Evolutionary conservation across 2,888 invertebrate species (phyloP), one percentile per base, ranked within the genome.

Genomic region (Metellina segmentata): DNA sequence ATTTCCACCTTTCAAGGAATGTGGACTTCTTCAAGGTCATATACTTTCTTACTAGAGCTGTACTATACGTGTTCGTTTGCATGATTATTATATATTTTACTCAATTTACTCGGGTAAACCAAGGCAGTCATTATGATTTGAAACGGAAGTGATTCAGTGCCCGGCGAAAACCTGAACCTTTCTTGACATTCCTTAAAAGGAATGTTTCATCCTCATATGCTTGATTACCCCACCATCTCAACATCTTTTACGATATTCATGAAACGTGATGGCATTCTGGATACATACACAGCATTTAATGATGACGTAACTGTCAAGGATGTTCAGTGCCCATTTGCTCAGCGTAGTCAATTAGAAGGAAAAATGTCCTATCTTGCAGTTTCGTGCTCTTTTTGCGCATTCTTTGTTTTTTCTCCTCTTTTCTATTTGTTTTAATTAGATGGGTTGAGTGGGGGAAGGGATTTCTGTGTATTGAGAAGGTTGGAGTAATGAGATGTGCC

Each of bases 391-490:
- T 77, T 85, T 61, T 16, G 20, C 1, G 53, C 53, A 85, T 78
- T 70, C 70, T 34, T 48, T n/a, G 8, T 77, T 78, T 85, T n/a
- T 77, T 75, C n/a, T 2, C 34, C n/a, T 49, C 69, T 19, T 19
- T n/a, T 49, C 85, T 69, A 51, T 52, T 69, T n/a, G 48, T 87
- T 87, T 71, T 87, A 87, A 87, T 87, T 87, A 79, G 79, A 53
- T 70, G 69, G 77, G 52, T 72, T 69, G 53, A 69, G 49, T 53
- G 53, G 53, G 34, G 34, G 34, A 34, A 34, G 34, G 34, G 34
- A 34, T 34, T 34, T 34, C 34, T 34, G 34, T 34, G 34, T 34
- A 34, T 34, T 1, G 34, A 34, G 34, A 34, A 34, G 34, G 34
- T 34, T 34, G 34, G 34, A 34, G 34, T 34, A 34, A 34, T 34